Evolutionary conservation across 1,140 invertebrate species (phyloP).

Genomic region (Adelges cooleyi): DNA sequence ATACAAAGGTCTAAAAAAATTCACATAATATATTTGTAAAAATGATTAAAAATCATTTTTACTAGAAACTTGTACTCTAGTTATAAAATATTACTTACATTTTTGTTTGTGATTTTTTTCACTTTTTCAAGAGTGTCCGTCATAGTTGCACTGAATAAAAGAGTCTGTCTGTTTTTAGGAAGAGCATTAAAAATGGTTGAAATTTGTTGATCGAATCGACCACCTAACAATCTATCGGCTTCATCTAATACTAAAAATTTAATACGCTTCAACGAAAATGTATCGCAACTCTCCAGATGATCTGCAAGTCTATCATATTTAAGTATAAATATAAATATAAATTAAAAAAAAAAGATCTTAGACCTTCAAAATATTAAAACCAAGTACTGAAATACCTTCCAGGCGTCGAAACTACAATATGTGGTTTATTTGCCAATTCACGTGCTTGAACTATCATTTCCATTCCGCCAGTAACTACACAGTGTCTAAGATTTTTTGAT

Average conservation of each 20-base stretch:
- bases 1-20: constrained; percentile 44
- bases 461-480: constrained; percentile 81
- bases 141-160: constrained; percentile 94
- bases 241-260: constrained; percentile 86
- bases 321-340: constrained; percentile 20
- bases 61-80: too few species aligned
- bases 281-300: constrained; percentile 72
- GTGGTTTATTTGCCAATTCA: constrained; percentile 74
- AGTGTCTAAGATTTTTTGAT: constrained; percentile 66
- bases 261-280: constrained; percentile 66
- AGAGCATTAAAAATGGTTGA: constrained; percentile 69
- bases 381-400: constrained; percentile 49
- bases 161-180: constrained; percentile 67
- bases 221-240: constrained; percentile 76
- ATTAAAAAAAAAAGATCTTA: background rate
- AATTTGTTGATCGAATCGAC: constrained; percentile 67
- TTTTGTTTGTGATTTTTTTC: constrained; percentile 40
- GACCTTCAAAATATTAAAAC: background rate
- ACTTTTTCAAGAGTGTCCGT: constrained; percentile 69
- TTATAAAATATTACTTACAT: constrained; percentile 18
- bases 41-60: background rate
- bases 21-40: background rate
- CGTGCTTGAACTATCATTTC: constrained; percentile 83
- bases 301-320: constrained; percentile 53
- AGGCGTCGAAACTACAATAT: constrained; percentile 89